Percentiles rank a stretch among this genome's conserved stretches.
Conservation (phyloP, 2,888 invertebrate species). For the Thereva nobilitata region DNA sequence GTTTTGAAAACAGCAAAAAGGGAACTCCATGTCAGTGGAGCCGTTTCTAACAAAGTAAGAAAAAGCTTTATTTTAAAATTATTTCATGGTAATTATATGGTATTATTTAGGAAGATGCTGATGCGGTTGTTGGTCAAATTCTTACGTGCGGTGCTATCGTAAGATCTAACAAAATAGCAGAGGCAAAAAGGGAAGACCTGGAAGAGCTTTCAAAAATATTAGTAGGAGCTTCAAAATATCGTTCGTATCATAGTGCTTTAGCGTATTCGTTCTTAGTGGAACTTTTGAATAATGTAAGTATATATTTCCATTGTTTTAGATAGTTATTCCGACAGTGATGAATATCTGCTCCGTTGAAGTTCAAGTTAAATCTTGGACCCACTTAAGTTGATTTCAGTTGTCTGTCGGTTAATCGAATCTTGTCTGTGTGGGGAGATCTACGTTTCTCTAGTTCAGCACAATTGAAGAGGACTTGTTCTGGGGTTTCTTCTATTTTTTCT, state of each 20-base stretch:
- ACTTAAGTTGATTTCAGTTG: no score
- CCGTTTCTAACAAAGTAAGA: slow-evolving; percentile 47
- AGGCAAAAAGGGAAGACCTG: slow-evolving; percentile 61
- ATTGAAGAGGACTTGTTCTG: no score
- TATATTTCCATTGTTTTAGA: no score
- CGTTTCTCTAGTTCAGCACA: no score
- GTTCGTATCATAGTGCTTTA: slow-evolving; percentile 52
- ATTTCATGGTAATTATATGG: background rate
- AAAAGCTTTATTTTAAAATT: background rate
- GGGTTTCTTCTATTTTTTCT: no score
- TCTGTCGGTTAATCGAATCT: no score
- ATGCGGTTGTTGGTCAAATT: slow-evolving; percentile 72
- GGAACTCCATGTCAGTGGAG: slow-evolving; percentile 65
- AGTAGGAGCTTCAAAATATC: slow-evolving; percentile 46
- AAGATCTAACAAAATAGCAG: slow-evolving; percentile 65
- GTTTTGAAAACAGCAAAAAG: slow-evolving; percentile 66
- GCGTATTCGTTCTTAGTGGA: slow-evolving; percentile 67
- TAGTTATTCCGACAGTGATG: no score
- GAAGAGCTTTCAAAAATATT: slow-evolving; percentile 58
- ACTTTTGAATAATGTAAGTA: slow-evolving; percentile 62
- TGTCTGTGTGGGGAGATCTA: no score
- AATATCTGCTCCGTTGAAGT: no score
- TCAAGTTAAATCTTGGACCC: no score
- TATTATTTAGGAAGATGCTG: slow-evolving; percentile 69
- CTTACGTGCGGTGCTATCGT: slow-evolving; percentile 72